Evolutionary conservation across 2,113 vertebrate species (phyloP).

Genomic region (Hippopotamus amphibius): DNA sequence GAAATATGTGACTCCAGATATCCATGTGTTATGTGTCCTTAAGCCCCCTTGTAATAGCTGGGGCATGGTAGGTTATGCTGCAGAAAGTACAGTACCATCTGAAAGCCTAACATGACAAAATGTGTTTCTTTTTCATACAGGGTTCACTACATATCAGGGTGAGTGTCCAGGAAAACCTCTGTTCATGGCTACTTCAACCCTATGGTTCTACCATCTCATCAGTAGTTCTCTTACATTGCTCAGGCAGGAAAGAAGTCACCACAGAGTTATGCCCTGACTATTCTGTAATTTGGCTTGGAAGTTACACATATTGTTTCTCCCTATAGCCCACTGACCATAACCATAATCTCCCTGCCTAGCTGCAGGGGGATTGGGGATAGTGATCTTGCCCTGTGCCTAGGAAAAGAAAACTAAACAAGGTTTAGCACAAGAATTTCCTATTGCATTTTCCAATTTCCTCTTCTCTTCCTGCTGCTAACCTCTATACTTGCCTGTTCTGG

Average conservation of each 20-base stretch:
- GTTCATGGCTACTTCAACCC: not conserved
- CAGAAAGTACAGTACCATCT: not conserved
- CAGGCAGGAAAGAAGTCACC: not conserved
- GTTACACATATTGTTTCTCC: not conserved
- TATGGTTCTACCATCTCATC: not conserved
- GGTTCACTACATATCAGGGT: not conserved
- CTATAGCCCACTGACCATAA: not conserved
- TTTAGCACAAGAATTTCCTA: not conserved
- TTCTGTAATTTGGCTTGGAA: not conserved
- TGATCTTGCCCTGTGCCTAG: not conserved
- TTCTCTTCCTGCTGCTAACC: not conserved
- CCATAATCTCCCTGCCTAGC: not conserved
- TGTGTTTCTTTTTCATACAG: not conserved
- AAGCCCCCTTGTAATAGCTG: rapidly evolving
- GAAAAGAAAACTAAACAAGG: not conserved
- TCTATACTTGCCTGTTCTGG: not conserved
- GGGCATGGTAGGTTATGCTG: not conserved
- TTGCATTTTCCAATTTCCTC: not conserved
- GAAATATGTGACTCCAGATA: not conserved
- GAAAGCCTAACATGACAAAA: not conserved
- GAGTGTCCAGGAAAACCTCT: not conserved
- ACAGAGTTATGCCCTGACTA: not conserved
- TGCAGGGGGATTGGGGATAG: not conserved
- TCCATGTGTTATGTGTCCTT: not conserved
- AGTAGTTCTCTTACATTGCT: not conserved